Base-by-base conservation (phyloP, 2,797 vertebrate genomes). In the Miichthys miiuy region DNA sequence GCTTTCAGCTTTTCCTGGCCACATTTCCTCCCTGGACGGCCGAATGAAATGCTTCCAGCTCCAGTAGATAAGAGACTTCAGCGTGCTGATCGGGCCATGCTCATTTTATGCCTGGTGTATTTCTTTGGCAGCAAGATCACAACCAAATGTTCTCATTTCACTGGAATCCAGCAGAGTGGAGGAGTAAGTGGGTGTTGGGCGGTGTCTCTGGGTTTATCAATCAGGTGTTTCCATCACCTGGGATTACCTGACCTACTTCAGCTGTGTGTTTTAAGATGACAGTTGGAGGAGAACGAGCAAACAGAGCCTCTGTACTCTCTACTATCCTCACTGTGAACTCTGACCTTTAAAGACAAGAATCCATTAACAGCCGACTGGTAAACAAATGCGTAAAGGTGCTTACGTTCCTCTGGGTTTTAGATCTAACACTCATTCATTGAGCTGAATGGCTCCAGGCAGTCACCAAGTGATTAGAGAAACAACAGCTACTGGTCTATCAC, bases 281-380 rank as follows among this genome's bases (percentile, higher is more conserved):
- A 16, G 55, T 17, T 25, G 71, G n/a, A 65, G 38, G 64, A 73
- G 61, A 23, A 7, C 5, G 5, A 16, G 58, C 23, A 52, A 41
- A 30, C 60, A 13, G 48, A 79, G 54, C 56, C 47, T 72, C 25
- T 46, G 72, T 54, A 38, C 68, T 69, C 72, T 60, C 57, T 23
- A 75, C 51, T 72, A 50, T 44, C 48, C 66, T 21, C 6, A 0
- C 23, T 6, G 17, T 27, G 27, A 78, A 3, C 83, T 68, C 11
- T 79, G 60, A 79, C 76, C 77, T 41, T 64, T 75, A 54, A 47
- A 73, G 51, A 62, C 54, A 25, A 16, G 55, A 79, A 73, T 76
- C 71, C 68, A 75, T 70, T 3, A 18, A 79, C 38, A 68, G 72
- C 66, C 55, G 80, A 62, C 51, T 1, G n/a, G 60, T 74, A 77